phyloP scores from a whole-genome alignment of 2,797 vertebrate genomes.

The Caiman crocodilus region DNA sequence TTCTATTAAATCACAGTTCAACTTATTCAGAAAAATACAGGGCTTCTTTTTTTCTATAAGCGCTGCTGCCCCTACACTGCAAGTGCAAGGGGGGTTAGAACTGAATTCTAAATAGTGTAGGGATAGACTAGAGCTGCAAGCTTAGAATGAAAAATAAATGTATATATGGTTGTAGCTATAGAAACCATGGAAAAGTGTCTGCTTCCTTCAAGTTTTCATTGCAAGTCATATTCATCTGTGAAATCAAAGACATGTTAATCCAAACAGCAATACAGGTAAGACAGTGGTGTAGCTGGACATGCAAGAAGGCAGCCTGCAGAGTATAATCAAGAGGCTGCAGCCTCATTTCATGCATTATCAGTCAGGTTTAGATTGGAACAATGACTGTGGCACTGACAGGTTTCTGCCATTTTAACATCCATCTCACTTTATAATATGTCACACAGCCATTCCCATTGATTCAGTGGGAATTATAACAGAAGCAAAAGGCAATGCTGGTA shows the following conservation, averaged over 20 bases:
- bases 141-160: neutral
- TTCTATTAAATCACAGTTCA: neutral
- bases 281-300: neutral
- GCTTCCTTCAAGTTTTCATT: neutral
- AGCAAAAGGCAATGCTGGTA: neutral
- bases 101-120: neutral
- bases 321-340: neutral
- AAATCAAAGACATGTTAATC: conserved; percentile 9
- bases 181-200: neutral
- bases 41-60: neutral
- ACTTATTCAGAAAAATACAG: neutral
- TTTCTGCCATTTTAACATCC: conserved; percentile 35
- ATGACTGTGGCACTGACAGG: conserved; percentile 4
- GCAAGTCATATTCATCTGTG: neutral
- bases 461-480: neutral
- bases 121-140: neutral
- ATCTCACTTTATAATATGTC: conserved; percentile 11
- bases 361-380: conserved; percentile 4
- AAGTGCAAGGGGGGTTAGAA: neutral
- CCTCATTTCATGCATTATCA: conserved; percentile 6
- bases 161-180: neutral
- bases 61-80: neutral
- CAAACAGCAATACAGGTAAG: neutral
- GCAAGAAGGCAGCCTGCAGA: conserved; percentile 8
- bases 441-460: neutral